Percentiles rank a stretch among this genome's conserved stretches.
phyloP scores from a whole-genome alignment of 2,113 vertebrate species.

The Centrocercus urophasianus region DNA sequence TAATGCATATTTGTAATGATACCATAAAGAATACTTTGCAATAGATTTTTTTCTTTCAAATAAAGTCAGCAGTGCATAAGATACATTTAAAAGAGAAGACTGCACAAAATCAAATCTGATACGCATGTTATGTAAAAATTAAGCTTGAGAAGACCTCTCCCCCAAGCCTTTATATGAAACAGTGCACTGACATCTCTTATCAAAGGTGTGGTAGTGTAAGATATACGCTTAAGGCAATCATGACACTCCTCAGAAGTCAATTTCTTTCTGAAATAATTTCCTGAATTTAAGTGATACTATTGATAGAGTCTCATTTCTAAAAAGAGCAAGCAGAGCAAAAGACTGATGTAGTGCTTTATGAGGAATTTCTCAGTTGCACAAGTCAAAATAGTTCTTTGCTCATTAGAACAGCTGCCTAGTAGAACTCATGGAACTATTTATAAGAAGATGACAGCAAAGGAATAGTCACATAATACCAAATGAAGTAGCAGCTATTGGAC shows the following conservation, averaged over 20 bases:
- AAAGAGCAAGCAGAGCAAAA: not conserved
- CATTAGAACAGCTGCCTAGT: conserved; percentile 22
- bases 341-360: not conserved
- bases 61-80: not conserved
- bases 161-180: not conserved
- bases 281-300: not conserved
- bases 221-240: not conserved
- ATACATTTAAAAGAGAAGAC: not conserved
- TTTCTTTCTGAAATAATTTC: not conserved
- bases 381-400: conserved; percentile 21
- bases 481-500: not conserved
- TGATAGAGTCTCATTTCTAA: not conserved
- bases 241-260: not conserved
- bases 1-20: not conserved
- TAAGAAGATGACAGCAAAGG: conserved; percentile 33
- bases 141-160: not conserved
- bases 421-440: conserved; percentile 26
- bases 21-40: not conserved
- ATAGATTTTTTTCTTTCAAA: not conserved
- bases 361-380: not conserved
- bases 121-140: not conserved
- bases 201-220: not conserved
- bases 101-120: not conserved
- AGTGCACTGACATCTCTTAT: not conserved
- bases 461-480: not conserved